Evolutionary conservation across 2,797 vertebrate genomes (phyloP).

Genomic region (Gila robusta): DNA sequence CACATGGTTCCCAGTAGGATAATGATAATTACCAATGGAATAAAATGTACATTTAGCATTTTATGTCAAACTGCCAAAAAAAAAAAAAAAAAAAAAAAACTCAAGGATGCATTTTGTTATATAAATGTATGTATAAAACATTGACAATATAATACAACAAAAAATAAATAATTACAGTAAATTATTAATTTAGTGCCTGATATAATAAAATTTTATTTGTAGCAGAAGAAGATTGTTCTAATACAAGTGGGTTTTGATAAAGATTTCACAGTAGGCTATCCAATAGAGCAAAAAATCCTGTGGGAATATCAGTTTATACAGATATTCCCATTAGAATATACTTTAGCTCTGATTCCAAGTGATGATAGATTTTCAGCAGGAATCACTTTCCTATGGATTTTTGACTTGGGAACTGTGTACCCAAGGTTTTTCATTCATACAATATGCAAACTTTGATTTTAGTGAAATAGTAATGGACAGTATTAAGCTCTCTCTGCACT

Average conservation of each 20-base stretch:
- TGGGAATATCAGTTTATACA: not conserved
- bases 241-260: not conserved
- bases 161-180: not conserved
- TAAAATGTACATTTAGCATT: not conserved
- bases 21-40: not conserved
- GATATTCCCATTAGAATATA: not conserved
- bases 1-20: not conserved
- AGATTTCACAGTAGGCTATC: not conserved
- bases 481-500: constrained; percentile 12
- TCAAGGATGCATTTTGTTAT: not conserved
- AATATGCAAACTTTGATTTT: constrained; percentile 5
- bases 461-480: constrained; percentile 16
- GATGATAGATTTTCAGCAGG: not conserved
- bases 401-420: not conserved
- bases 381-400: not conserved
- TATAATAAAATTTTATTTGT: not conserved
- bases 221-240: not conserved
- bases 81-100: not conserved
- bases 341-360: constrained; percentile 1
- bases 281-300: not conserved
- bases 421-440: not conserved
- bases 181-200: not conserved
- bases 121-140: not conserved
- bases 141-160: not conserved
- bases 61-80: not conserved